Evolutionary conservation across 2,797 vertebrate genomes (phyloP), one percentile per base, ranked within the genome.

Genomic region (Australoheros facetus): DNA sequence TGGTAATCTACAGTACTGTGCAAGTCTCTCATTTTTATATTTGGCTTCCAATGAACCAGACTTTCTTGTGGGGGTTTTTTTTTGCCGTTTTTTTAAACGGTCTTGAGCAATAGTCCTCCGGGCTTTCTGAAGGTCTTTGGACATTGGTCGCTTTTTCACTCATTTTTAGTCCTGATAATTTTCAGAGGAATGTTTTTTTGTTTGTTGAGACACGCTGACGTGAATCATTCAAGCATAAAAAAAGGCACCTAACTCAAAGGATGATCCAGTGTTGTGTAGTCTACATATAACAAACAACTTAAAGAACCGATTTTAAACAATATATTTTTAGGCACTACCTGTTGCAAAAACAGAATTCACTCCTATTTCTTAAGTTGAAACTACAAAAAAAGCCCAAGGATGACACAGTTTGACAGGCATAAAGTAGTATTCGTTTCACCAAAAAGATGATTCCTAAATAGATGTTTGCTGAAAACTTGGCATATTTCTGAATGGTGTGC

Each of bases 401-500:
- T 34, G 32, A 39, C 34, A 11, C 37, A 39, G 37, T 39, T 39
- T 39, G 37, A 39, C 37, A 39, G 37, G 37, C 37, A 10, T 37
- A 11, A 37, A 37, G 10, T 39, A 11, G 37, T 26, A 64, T 62
- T 17, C 42, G 2, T 42, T 62, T 7, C 37, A 62, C 4, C 13
- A 62, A 42, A 13, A 62, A 42, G 37, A 1, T 42, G 37, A 62
- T 62, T 23, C 2, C n/a, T n/a, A 39, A 23, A 62, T 4, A 60
- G 11, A 6, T 39, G 4, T 21, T 60, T 0, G 2, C n/a, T 1
- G 0, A 14, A 0, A 60, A 60, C 34, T 3, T 60, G 14, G 3
- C 32, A 39, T 60, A 39, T 60, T 12, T 14, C 8, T 37, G 19
- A 12, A 21, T 21, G 7, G 7, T 39, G 19, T 60, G 32, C 1